Conservation (phyloP, 2,797 vertebrate species). For the Notoglanidium macrostoma region DNA sequence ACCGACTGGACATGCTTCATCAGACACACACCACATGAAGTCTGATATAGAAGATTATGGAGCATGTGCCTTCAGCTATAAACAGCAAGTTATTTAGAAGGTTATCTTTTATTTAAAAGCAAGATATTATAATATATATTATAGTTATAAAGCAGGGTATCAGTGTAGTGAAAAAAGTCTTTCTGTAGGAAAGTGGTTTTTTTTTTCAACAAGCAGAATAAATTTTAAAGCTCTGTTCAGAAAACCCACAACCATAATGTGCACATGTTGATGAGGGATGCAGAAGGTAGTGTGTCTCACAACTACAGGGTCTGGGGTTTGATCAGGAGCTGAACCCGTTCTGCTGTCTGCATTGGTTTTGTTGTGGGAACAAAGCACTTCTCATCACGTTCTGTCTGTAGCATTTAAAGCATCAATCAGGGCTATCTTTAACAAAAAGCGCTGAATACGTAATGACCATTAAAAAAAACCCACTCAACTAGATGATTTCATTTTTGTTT, state of each 20-base stretch:
- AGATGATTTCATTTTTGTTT: background rate
- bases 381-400: too few relatives aligned
- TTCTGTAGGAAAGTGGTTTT: background rate
- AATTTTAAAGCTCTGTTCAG: background rate
- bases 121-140: background rate
- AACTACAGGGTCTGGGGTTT: background rate
- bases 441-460: background rate
- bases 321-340: background rate
- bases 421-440: background rate
- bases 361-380: background rate
- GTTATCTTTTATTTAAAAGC: background rate
- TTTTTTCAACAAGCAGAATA: background rate
- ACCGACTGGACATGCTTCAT: slow-evolving; percentile 1
- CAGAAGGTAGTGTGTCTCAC: background rate
- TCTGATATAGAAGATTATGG: background rate
- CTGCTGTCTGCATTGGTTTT: background rate
- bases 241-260: background rate
- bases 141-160: background rate
- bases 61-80: background rate
- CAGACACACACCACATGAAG: background rate
- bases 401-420: background rate
- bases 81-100: background rate
- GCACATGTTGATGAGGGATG: background rate
- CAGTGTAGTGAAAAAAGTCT: background rate
- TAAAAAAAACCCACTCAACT: background rate